Conservation (phyloP, 35 echinoderm and acorn worm genomes). For the Ophiothrix spiculata region DNA sequence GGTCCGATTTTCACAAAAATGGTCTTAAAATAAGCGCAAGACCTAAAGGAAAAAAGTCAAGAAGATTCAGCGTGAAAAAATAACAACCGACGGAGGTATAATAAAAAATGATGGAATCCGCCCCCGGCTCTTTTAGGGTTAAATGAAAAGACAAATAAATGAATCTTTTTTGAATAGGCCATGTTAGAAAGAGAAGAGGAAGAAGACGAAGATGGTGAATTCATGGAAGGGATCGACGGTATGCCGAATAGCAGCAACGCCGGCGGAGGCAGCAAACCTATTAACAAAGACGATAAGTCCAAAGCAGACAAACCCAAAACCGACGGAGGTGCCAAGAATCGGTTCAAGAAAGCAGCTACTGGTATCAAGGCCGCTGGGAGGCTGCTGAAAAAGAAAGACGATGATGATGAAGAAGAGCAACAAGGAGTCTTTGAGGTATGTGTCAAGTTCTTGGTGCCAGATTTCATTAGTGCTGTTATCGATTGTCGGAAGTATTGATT, state of each 20-base stretch:
- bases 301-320: constrained; percentile 53
- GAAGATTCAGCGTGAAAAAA: too few species aligned
- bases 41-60: constrained; percentile 36
- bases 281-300: neutral
- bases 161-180: neutral
- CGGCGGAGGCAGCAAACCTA: neutral
- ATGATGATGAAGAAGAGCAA: constrained; percentile 38
- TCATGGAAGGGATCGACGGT: constrained; percentile 1
- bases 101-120: too few species aligned
- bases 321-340: constrained; percentile 22
- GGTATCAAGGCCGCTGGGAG: constrained; percentile 28
- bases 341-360: constrained; percentile 10
- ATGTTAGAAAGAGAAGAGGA: neutral
- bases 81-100: constrained; percentile 30
- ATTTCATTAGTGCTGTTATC: too few species aligned
- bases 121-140: too few species aligned
- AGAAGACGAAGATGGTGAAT: neutral
- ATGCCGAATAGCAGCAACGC: neutral
- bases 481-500: too few species aligned
- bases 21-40: neutral
- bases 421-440: constrained; percentile 41
- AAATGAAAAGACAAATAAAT: too few species aligned
- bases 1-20: neutral
- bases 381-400: constrained; percentile 47
- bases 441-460: too few species aligned